Conservation (phyloP, 37 sponge, comb jelly and placozoan genomes). For the Oopsacas minuta region DNA sequence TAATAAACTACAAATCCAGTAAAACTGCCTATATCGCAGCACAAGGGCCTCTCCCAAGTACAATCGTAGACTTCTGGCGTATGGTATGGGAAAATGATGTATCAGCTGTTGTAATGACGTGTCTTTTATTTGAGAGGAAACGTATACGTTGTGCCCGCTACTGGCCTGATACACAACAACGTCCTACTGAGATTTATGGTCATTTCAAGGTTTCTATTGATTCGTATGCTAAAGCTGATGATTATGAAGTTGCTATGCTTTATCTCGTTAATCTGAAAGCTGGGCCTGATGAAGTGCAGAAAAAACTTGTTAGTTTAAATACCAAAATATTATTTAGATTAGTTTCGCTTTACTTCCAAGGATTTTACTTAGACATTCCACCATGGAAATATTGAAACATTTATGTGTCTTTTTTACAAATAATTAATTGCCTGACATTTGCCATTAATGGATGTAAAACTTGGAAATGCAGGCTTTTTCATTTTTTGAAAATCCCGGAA, state of each 20-base stretch:
- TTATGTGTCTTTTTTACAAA: too few species aligned
- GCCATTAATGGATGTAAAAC: too few species aligned
- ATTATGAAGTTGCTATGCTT: not conserved
- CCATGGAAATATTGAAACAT: too few species aligned
- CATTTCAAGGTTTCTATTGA: not conserved
- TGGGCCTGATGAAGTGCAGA: not conserved
- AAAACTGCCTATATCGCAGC: slow-evolving; percentile 10
- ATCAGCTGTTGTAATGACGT: not conserved
- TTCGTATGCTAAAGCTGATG: not conserved
- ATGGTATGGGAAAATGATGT: slow-evolving; percentile 20
- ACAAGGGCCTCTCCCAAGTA: slow-evolving; percentile 6
- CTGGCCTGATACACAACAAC: slow-evolving; percentile 18
- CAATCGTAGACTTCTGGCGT: slow-evolving; percentile 18
- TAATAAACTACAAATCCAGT: not conserved
- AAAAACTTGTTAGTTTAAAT: not conserved
- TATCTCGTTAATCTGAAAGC: slow-evolving; percentile 5
- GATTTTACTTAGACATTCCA: too few species aligned
- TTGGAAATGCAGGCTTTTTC: too few species aligned
- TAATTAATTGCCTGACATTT: too few species aligned
- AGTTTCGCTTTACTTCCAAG: too few species aligned
- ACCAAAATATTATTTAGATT: too few species aligned
- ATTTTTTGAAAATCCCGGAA: not conserved
- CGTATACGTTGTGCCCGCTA: not conserved
- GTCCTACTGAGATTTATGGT: slow-evolving; percentile 1
- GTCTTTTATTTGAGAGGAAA: not conserved